Conservation (phyloP, 1,140 invertebrate genomes). For the Notospermus geniculatus region DNA sequence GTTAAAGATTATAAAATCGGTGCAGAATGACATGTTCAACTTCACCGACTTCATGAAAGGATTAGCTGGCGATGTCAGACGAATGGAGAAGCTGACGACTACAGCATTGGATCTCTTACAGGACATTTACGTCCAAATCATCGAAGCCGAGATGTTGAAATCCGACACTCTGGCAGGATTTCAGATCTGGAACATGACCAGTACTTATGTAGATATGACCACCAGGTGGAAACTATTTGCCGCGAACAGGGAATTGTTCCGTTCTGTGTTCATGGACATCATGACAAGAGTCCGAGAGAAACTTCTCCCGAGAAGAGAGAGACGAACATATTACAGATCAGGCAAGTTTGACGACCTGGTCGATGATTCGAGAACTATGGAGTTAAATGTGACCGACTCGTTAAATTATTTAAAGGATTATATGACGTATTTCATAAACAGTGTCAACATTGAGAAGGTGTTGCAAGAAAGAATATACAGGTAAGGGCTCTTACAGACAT, state of each 20-base stretch:
- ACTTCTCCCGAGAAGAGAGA: neutral
- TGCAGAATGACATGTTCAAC: constrained; percentile 1
- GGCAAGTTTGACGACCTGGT: neutral
- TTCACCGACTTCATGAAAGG: neutral
- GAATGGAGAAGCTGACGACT: neutral
- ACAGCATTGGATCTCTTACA: neutral
- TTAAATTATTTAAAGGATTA: neutral
- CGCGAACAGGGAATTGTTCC: neutral
- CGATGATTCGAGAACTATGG: neutral
- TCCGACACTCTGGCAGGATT: neutral
- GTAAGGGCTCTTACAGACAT: too few species aligned
- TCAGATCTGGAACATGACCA: constrained; percentile 4
- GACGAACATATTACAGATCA: neutral
- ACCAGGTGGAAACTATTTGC: constrained; percentile 1
- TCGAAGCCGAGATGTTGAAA: neutral
- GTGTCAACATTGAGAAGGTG: neutral
- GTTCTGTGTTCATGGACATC: neutral
- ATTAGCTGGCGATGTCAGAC: constrained; percentile 1
- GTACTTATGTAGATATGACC: neutral
- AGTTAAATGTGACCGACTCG: neutral
- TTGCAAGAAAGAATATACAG: too few species aligned
- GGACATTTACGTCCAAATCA: neutral
- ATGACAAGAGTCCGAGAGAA: neutral
- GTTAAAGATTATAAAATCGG: neutral
- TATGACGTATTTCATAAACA: constrained; percentile 5